Percentiles rank a stretch among this genome's conserved stretches.
Evolutionary conservation across 2,113 vertebrate species (phyloP).

Genomic region (Alligator sinensis): DNA sequence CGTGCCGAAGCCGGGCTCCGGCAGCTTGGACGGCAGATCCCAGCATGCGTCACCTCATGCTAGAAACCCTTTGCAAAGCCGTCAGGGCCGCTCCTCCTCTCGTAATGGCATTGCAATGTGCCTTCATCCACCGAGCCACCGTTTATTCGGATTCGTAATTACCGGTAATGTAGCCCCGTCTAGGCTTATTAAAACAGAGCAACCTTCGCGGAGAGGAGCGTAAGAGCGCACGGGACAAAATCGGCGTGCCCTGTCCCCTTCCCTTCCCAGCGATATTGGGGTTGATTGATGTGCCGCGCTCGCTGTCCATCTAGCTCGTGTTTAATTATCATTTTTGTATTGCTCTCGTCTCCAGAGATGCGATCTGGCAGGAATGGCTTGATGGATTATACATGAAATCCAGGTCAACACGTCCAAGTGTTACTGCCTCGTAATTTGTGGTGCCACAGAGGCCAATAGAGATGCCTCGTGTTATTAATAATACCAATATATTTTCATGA

Average conservation of each 20-base stretch:
- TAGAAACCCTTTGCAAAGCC: background rate
- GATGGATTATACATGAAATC: conserved; percentile 64
- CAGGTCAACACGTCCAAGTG: conserved; percentile 49
- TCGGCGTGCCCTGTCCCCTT: background rate
- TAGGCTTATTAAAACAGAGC: background rate
- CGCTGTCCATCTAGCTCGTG: conserved; percentile 43
- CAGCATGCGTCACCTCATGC: no score
- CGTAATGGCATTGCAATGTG: background rate
- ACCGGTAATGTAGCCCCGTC: background rate
- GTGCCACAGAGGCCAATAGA: conserved; percentile 59
- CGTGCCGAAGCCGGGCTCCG: background rate
- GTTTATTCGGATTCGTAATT: background rate
- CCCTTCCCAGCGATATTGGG: background rate
- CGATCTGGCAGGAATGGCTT: background rate
- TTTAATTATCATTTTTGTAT: conserved; percentile 26
- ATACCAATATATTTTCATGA: conserved; percentile 68
- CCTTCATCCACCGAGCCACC: background rate
- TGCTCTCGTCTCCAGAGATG: background rate
- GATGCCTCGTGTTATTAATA: conserved; percentile 70
- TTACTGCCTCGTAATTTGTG: conserved; percentile 64
- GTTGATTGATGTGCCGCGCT: background rate
- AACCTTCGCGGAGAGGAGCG: background rate
- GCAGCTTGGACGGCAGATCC: background rate
- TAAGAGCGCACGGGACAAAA: fast-evolving
- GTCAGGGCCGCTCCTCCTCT: background rate